Evolutionary conservation across 2,113 vertebrate genomes (phyloP), one percentile per base, ranked within the genome.

Genomic region (Arothron firmamentum): DNA sequence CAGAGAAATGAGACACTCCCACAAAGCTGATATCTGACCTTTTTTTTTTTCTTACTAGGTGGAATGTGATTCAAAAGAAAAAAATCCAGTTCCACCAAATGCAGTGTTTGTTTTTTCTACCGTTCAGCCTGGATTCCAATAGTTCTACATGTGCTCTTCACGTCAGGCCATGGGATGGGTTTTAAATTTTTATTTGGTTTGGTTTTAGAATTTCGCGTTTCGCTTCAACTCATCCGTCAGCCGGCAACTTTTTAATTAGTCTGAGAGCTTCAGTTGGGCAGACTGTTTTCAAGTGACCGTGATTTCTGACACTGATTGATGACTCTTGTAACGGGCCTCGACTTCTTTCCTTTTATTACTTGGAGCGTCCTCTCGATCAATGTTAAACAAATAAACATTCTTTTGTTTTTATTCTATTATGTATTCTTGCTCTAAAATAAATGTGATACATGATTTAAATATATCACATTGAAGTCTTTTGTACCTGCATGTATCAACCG

Each of bases 341-440:
- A 75, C 59, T 77, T 71, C 56, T 78, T 38, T 15, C 65, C 85
- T 81, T 85, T 75, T 83, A 56, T 85, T 81, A 68, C 79, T 65
- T 81, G 79, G 68, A 72, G 76, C 76, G 78, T 82, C 16, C 60
- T 87, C 59, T 88, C 80, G 78, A 87, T 85, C 75, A 72, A 88
- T 87, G 80, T 88, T 85, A 81, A 86, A 77, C 70, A 84, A 91
- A 88, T 90, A 90, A 91, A 89, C 62, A 52, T 69, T 61, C 63
- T 82, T 79, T 82, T 80, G 64, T 81, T 79, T 65, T 55, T 71
- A 60, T 75, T 53, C 73, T 38, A 45, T 56, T 45, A 31, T 70
- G 58, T 67, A 20, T 86, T 78, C 52, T 66, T 84, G 46, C 41
- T 43, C 42, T 45, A 3, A 74, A 74, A 65, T 48, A 69, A 77